Conservation (phyloP, 2,113 vertebrate species). For the Neotragus pygmaeus region DNA sequence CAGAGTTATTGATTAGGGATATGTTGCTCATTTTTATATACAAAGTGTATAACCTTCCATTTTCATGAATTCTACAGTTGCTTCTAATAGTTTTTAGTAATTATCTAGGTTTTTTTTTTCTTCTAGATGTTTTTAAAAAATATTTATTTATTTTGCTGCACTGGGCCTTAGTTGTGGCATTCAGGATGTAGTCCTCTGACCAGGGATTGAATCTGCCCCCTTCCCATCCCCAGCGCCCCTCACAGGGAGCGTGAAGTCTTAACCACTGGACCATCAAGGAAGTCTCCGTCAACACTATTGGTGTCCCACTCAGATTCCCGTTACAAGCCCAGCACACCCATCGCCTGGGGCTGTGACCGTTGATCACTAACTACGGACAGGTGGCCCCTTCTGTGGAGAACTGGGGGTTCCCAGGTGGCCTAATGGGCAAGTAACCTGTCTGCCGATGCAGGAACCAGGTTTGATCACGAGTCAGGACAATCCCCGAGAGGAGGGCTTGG, state of each 20-base stretch:
- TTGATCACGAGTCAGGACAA: neutral
- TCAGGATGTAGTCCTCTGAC: neutral
- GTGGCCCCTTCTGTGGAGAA: neutral
- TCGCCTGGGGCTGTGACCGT: neutral
- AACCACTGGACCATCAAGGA: neutral
- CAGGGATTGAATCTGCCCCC: neutral
- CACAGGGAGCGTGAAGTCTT: neutral
- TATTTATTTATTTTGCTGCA: neutral
- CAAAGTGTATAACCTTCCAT: neutral
- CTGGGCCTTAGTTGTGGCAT: neutral
- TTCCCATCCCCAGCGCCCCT: rapidly evolving
- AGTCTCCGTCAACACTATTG: neutral
- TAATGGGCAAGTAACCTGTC: neutral
- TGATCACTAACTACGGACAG: neutral
- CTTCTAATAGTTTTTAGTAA: neutral
- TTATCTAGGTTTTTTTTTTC: neutral
- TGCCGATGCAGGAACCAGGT: neutral
- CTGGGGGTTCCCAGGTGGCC: neutral
- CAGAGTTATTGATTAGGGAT: neutral
- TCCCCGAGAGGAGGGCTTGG: neutral
- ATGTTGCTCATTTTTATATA: neutral
- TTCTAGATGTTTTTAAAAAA: neutral
- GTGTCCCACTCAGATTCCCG: neutral
- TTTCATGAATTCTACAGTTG: neutral
- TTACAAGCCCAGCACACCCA: neutral